These are phyloP conservation scores for Enteromius argenteus DNA, from an alignment of 2,797 vertebrate species.

Conservation along the genomic window DNA sequence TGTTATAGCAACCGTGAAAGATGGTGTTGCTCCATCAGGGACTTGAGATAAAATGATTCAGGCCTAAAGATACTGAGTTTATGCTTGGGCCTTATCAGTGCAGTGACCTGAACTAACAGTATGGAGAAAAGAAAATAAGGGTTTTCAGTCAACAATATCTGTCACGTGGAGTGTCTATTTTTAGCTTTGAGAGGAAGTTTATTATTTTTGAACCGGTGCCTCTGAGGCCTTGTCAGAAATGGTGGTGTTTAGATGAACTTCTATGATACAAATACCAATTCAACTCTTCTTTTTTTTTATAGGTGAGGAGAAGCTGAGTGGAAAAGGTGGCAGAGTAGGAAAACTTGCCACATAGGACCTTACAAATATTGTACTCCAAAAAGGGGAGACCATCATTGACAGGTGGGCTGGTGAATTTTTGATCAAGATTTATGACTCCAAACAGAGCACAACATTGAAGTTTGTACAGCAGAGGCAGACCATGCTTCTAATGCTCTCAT, in stretches of 20 bases:
- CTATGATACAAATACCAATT: background rate
- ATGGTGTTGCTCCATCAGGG: background rate
- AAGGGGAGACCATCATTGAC: slow-evolving; percentile 25
- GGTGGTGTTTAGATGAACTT: background rate
- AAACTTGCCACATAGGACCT: slow-evolving; percentile 10
- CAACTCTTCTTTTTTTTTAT: background rate
- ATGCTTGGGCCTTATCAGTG: background rate
- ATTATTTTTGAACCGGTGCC: background rate
- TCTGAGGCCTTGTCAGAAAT: slow-evolving; percentile 12
- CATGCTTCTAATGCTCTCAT: background rate
- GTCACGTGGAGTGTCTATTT: background rate
- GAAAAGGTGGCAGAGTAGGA: slow-evolving; percentile 13
- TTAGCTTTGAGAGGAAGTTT: background rate
- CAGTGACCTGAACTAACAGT: slow-evolving; percentile 3
- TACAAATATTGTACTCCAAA: slow-evolving; percentile 4
- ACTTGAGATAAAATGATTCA: background rate
- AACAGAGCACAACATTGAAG: background rate
- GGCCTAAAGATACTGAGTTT: background rate
- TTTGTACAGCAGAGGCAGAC: background rate
- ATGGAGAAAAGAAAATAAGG: slow-evolving; percentile 25
- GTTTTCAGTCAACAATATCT: slow-evolving; percentile 2
- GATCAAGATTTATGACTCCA: background rate
- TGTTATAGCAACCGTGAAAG: slow-evolving; percentile 15
- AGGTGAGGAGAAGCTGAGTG: slow-evolving; percentile 6
- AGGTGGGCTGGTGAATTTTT: slow-evolving; percentile 31